These are phyloP conservation scores for Ictidomys tridecemlineatus DNA, from an alignment of 2,113 vertebrate genomes.

Conservation along the genomic window DNA sequence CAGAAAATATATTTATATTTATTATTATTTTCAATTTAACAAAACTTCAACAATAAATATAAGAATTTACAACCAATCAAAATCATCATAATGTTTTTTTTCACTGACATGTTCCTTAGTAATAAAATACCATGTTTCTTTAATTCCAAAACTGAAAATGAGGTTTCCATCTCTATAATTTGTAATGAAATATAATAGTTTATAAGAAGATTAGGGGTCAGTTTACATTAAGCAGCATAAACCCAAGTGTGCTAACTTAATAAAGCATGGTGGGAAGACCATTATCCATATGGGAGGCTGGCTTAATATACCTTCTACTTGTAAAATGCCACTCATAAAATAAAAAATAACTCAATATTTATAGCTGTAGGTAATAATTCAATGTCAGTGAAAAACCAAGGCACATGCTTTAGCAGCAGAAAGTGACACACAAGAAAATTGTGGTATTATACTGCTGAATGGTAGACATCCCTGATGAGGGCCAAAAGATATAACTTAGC, in stretches of 20 bases:
- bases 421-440: neutral
- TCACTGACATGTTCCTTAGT: neutral
- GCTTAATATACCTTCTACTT: constrained; percentile 39
- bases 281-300: constrained; percentile 51
- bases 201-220: constrained; percentile 58
- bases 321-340: constrained; percentile 65
- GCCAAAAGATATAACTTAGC: neutral
- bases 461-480: neutral
- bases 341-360: constrained; percentile 71
- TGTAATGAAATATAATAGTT: constrained; percentile 47
- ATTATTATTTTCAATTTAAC: constrained; percentile 31
- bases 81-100: neutral
- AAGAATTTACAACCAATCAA: neutral
- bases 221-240: constrained; percentile 55
- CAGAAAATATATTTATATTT: neutral
- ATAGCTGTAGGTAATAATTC: constrained; percentile 64
- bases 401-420: neutral
- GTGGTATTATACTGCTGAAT: neutral
- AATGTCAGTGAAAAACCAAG: constrained; percentile 59
- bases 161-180: neutral
- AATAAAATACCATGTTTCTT: neutral
- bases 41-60: neutral
- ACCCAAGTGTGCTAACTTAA: constrained; percentile 37
- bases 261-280: neutral
- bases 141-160: constrained; percentile 44